Base-by-base conservation (phyloP, 1,140 invertebrate genomes). In the Brachionus angularis region DNA sequence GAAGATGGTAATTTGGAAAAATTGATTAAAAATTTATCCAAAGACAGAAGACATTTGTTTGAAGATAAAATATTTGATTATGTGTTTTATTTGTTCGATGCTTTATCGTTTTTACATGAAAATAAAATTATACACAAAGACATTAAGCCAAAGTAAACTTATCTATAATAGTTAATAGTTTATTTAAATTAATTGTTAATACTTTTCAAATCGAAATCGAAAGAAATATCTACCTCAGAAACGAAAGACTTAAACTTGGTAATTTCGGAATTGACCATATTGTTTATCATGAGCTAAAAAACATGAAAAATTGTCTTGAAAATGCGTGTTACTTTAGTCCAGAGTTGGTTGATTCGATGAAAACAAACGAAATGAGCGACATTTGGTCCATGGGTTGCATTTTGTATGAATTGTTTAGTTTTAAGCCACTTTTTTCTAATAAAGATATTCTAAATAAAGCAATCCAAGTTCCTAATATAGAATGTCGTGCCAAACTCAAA, bases 171-270 rank as follows among this genome's bases (percentile, higher is more conserved):
- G 3, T 46, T 46, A 25, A 23, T 21, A 34, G 18, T 50, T 29
- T n/a, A n/a, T n/a, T n/a, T n/a, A n/a, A n/a, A n/a, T n/a, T n/a
- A n/a, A n/a, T n/a, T n/a, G n/a, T n/a, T n/a, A n/a, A n/a, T n/a
- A n/a, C n/a, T n/a, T n/a, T n/a, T n/a, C n/a, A n/a, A n/a, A n/a
- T n/a, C n/a, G n/a, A n/a, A n/a, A n/a, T n/a, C n/a, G n/a, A n/a
- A n/a, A 67, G 62, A 23, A 67, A 67, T 67, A 67, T 67, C 16
- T 67, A 47, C 25, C 29, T 67, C 21, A 39, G 62, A 14, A 67
- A 67, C 34, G 62, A 50, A 67, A 67, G 25, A 12, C 14, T 67
- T 21, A 67, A 67, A 47, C 7, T 67, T 4, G 42, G 42, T n/a
- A 47, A 50, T 50, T 67, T 67, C 21, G 47, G 21, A 16, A 1